These are phyloP conservation scores for Pseudomyrmex cubaensis DNA, from an alignment of 1,140 invertebrate genomes.

Conservation along the genomic window DNA sequence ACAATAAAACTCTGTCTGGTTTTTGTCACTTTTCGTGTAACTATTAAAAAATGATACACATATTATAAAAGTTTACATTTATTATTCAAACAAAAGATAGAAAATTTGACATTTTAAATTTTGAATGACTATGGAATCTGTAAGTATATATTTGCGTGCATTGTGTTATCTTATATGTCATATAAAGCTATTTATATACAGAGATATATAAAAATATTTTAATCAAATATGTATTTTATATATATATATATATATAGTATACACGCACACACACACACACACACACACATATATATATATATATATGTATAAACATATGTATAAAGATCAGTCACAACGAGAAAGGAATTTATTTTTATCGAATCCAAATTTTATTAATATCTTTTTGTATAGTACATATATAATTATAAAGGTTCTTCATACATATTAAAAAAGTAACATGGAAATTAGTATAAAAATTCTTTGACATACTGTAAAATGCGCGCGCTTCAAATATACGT, in stretches of 20 bases:
- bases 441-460: constrained; percentile 53
- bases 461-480: constrained; percentile 24
- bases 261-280: no score
- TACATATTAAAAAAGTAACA: constrained; percentile 48
- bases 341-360: constrained; percentile 34
- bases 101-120: no score
- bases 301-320: no score
- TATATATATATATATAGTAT: no score
- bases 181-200: no score
- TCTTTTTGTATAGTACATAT: constrained; percentile 27
- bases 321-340: not conserved
- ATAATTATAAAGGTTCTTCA: constrained; percentile 34
- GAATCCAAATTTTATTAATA: constrained; percentile 46
- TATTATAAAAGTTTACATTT: not conserved
- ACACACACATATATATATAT: no score
- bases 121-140: no score
- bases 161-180: no score
- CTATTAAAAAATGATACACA: not conserved
- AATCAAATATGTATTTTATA: no score
- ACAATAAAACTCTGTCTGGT: constrained; percentile 24
- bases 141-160: no score
- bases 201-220: no score
- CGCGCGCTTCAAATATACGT: not conserved
- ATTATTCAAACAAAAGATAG: no score
- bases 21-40: constrained; percentile 8